Percentiles rank a stretch among this genome's conserved stretches.
Conservation (phyloP, 1,140 invertebrate species). For the Zaprionus vittiger region DNA sequence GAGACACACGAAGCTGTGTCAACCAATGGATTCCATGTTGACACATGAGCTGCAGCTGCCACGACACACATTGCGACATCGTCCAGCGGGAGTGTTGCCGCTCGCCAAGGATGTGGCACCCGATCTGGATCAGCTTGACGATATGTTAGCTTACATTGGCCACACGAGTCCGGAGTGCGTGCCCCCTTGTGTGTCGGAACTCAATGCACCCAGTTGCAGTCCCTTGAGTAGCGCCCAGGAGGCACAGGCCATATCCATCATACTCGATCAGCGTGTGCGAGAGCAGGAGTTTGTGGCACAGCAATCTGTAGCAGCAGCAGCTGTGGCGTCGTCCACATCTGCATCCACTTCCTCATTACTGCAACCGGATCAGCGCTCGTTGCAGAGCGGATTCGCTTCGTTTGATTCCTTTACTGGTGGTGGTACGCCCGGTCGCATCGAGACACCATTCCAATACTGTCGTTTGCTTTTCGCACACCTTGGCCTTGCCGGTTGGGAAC, state of each 20-base stretch:
- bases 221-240: slow-evolving; percentile 89
- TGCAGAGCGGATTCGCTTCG: slow-evolving; percentile 65
- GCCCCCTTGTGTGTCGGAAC: slow-evolving; percentile 88
- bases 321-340: slow-evolving; percentile 39
- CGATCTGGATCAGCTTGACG: slow-evolving; percentile 96
- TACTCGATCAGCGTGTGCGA: slow-evolving; percentile 91
- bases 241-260: slow-evolving; percentile 92
- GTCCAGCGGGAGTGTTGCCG: slow-evolving; percentile 91
- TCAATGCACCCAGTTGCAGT: slow-evolving; percentile 90
- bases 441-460: slow-evolving; percentile 91
- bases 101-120: slow-evolving; percentile 92
- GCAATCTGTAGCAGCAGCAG: slow-evolving; percentile 52
- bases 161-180: slow-evolving; percentile 96
- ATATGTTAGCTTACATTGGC: slow-evolving; percentile 96
- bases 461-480: slow-evolving; percentile 95
- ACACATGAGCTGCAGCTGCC: slow-evolving; percentile 78
- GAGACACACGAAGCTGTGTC: slow-evolving; percentile 13
- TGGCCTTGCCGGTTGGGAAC: slow-evolving; percentile 95
- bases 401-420: slow-evolving; percentile 71
- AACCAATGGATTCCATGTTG: slow-evolving; percentile 73
- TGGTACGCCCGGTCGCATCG: slow-evolving; percentile 58
- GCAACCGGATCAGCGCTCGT: slow-evolving; percentile 64
- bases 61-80: slow-evolving; percentile 89
- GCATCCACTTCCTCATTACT: slow-evolving; percentile 48
- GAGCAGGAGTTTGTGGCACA: slow-evolving; percentile 89